Base-by-base conservation (phyloP, 2,797 vertebrate genomes). In the Hapalemur alaotrensis region DNA sequence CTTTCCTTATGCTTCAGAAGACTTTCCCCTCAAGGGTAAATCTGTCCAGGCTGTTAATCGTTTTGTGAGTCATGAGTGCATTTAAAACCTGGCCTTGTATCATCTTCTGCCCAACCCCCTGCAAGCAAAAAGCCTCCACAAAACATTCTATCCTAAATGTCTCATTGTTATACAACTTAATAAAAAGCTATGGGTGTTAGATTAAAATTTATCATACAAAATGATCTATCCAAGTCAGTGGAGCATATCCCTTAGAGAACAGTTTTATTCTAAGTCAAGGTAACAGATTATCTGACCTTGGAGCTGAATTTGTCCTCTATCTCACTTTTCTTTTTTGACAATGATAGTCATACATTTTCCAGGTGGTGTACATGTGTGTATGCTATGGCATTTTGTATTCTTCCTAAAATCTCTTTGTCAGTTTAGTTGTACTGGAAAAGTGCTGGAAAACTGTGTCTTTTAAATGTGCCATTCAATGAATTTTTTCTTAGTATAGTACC, bases 141-240 rank as follows among this genome's bases (percentile, higher is more conserved):
- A 89, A 92, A 76, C 65, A 35, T 72, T 73, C 54, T 76, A 13
- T 91, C 81, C 75, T 86, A 57, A 69, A 48, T 89, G 32, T 79
- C 59, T 89, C 30, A 46, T 93, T 88, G 84, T 90, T 89, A 67
- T 32, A 46, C 81, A 86, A 69, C 41, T 89, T 91, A 52, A 95
- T 80, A 78, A 67, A 95, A 96, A 79, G 25, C 70, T 69, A 18
- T 59, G 4, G 28, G 78, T 92, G 13, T 93, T 96, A 85, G 93
- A 86, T 95, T 97, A 92, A 86, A 93, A 94, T 96, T 70, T 81
- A 38, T 95, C 65, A 35, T 65, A n/a, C 54, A 93, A 93, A 95
- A 93, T 92, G 61, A 96, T 96, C 72, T 94, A 12, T 35, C 54
- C 35, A 70, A 69, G 38, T 93, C 84, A 72, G 3, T 76, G 57